Base-by-base conservation (phyloP, 2,113 vertebrate species). In the Emydura subglobosa region DNA sequence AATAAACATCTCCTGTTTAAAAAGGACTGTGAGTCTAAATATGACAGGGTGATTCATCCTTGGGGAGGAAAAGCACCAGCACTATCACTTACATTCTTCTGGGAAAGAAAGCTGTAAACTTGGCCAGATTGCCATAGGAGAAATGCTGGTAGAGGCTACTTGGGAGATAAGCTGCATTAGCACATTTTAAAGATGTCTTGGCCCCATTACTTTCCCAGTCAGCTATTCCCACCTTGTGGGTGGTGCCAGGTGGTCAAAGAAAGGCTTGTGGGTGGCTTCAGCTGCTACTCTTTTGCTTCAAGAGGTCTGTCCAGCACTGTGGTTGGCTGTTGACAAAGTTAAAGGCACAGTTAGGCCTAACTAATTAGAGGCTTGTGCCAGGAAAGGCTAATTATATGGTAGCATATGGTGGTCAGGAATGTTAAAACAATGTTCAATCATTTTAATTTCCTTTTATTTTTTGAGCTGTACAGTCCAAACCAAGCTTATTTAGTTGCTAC, bases 191-290 rank as follows among this genome's bases (percentile, higher is more conserved):
- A 42, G 89, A 55, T 4, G 57, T 55, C 31, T 4, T 44, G 25
- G 29, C 6, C 88, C 49, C 39, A 88, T 85, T 10, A 87, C 7
- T 72, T 92, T 93, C 87, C 21, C 14, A 86, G 57, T 7, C 16
- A 79, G 51, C n/a, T 3, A n/a, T 34, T 61, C 4, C 65, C 24
- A 79, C 74, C 6, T 22, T 59, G 0, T 51, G 25, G 55, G 24
- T 4, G 25, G 55, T 57, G 7, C 24, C 55, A 57, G 10, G 25
- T 57, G 55, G 55, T 25, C 55, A 57, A 50, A 74, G 82, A 16
- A 27, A 1, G 0, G 74, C 59, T 82, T 51, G 1, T 59, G 27
- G 27, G 27, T 27, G 10, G 6, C 13, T 47, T 88, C 29, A 59
- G 72, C 7, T 24, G 9, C 47, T 74, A 5, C 51, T 59, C 25